Evolutionary conservation across 2,888 invertebrate genomes (phyloP), one percentile per base, ranked within the genome.

Genomic region (Agonopterix heracliana): DNA sequence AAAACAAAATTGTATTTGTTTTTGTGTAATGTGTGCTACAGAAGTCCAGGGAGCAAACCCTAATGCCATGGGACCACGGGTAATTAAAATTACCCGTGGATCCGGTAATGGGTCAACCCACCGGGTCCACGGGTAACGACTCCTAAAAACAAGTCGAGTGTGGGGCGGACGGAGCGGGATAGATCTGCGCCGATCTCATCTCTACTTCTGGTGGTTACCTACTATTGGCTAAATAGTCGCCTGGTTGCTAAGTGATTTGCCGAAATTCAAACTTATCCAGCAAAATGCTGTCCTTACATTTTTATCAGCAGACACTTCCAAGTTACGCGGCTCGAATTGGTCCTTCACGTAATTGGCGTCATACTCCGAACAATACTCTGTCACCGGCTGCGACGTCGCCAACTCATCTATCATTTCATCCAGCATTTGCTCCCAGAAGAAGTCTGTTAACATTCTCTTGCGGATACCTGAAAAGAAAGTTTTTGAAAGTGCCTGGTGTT

Each of bases 391-490:
- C 8, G 78, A 67, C 0, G 79, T 77, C 2, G 71, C 75, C 42
- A 89, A 44, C 54, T 89, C 89, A n/a, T 83, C 80, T 1, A 89
- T 78, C 1, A 85, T 82, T 66, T 89, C 89, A n/a, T 82, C 81
- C 40, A 88, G 59, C 85, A 87, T 87, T 78, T 88, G 83, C 57
- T 85, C 87, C 87, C 86, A 88, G 59, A 83, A 87, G 61, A 86
- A 87, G 54, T 89, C 81, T 0, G 78, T 83, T 10, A 89, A 60
- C 82, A 88, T 78, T 17, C 78, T 70, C 55, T 75, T 83, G 10
- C 89, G 82, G 46, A 85, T 72, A 48, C 89, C 89, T 86, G 12
- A 14, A n/a, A 12, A 38, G 38, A n/a, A 38, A 26, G 26, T 26
- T 26, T 26, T 26, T 26, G 26, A 26, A 26, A 26, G 26, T 26